These are phyloP conservation scores for Rhincodon typus DNA, from an alignment of 2,797 vertebrate genomes.

Conservation along the genomic window DNA sequence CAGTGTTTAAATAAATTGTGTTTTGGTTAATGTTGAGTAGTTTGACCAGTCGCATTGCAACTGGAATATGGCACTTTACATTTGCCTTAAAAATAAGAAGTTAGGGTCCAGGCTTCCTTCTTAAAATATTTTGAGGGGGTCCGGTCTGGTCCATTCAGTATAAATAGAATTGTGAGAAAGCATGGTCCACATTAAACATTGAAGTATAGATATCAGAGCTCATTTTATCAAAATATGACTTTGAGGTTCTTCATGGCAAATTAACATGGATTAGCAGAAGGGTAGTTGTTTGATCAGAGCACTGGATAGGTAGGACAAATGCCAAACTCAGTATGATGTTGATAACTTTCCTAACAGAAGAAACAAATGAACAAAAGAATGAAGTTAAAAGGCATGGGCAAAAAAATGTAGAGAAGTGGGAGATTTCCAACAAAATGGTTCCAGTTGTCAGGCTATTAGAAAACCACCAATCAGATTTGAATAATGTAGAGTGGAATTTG, in stretches of 20 bases:
- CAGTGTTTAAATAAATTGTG: too few relatives aligned
- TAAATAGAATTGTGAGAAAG: neutral
- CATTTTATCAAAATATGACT: neutral
- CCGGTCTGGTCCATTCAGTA: neutral
- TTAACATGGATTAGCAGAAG: neutral
- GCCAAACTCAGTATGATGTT: neutral
- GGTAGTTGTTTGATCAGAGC: neutral
- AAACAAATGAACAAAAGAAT: neutral
- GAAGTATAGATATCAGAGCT: neutral
- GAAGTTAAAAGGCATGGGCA: neutral
- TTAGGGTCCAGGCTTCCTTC: too few relatives aligned
- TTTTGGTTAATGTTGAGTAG: too few relatives aligned
- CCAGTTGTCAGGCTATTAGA: neutral
- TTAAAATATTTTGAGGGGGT: too few relatives aligned
- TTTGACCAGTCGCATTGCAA: too few relatives aligned
- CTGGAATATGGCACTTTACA: too few relatives aligned
- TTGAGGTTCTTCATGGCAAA: neutral
- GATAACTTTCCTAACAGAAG: neutral
- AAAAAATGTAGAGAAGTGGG: neutral
- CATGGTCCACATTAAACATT: neutral
- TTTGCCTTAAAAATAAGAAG: too few relatives aligned
- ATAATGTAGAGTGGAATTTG: neutral
- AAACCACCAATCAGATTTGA: neutral
- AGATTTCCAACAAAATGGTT: neutral
- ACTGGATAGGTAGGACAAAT: neutral